A percentile compares a stretch with the other conserved stretches of the same genome.
These are phyloP conservation scores for Anas acuta DNA, from an alignment of 2,797 vertebrate genomes.

Conservation along the genomic window DNA sequence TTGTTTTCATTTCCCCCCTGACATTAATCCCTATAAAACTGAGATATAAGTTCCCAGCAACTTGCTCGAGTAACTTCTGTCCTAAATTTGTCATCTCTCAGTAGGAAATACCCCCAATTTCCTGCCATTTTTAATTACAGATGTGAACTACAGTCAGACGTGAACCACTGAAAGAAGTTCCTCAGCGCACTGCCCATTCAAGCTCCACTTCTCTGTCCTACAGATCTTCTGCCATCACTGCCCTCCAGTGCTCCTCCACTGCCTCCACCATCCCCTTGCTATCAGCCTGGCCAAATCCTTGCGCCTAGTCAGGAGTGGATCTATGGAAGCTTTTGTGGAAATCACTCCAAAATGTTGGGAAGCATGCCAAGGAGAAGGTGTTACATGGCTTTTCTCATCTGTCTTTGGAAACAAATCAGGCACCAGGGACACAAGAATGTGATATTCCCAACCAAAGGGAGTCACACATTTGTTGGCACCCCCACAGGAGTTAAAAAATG, in stretches of 20 bases:
- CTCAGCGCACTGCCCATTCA: neutral
- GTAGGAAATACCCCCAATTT: neutral
- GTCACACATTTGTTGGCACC: neutral
- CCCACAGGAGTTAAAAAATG: neutral
- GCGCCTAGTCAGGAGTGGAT: neutral
- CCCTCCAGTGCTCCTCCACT: neutral
- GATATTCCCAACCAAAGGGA: neutral
- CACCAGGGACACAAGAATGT: accelerated
- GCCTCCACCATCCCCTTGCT: neutral
- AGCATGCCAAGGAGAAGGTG: neutral
- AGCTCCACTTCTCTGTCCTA: neutral
- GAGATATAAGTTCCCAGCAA: neutral
- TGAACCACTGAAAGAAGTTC: neutral
- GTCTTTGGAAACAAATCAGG: neutral
- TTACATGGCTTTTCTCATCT: neutral
- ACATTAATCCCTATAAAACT: neutral
- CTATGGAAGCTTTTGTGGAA: neutral
- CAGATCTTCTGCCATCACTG: neutral
- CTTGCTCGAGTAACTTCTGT: neutral
- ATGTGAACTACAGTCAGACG: neutral
- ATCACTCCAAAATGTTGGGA: neutral
- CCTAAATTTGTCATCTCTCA: neutral
- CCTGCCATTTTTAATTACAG: neutral
- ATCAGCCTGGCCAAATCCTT: neutral
- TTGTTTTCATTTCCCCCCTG: neutral